phyloP scores from a whole-genome alignment of 2,113 vertebrate genomes.

The Takifugu flavidus region DNA sequence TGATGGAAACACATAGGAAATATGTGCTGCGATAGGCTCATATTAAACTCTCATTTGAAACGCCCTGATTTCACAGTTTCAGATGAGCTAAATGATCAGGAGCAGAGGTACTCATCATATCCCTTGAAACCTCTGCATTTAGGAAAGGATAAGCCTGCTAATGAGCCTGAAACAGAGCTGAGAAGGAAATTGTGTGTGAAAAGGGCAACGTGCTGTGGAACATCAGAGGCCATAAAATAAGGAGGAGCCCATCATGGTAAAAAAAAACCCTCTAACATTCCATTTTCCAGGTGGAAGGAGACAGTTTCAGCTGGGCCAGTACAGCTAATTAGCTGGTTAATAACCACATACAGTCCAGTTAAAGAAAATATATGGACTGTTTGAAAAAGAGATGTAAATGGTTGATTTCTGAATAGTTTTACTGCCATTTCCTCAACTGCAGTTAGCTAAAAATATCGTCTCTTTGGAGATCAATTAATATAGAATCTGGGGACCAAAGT shows the following conservation, averaged over 20 bases:
- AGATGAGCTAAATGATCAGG: not conserved
- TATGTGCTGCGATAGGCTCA: not conserved
- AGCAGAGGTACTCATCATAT: conserved; percentile 21
- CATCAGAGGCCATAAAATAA: conserved; percentile 52
- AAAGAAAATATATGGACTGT: conserved; percentile 25
- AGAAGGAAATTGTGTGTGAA: conserved; percentile 62
- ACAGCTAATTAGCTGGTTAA: conserved; percentile 50
- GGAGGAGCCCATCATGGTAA: conserved; percentile 47
- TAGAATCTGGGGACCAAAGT: not conserved
- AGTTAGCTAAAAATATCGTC: not conserved
- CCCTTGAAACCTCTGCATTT: conserved; percentile 31
- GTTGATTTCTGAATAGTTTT: conserved; percentile 5
- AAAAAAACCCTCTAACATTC: conserved; percentile 33
- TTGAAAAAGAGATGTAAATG: conserved; percentile 20
- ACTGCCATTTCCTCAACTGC: not conserved
- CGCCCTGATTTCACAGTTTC: not conserved
- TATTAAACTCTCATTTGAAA: not conserved
- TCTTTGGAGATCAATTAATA: conserved; percentile 3
- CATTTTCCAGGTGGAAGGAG: conserved; percentile 34
- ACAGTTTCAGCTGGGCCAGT: conserved; percentile 25
- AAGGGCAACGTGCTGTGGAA: conserved; percentile 59
- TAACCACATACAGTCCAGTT: conserved; percentile 26
- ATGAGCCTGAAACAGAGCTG: conserved; percentile 59
- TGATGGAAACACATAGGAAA: not conserved
- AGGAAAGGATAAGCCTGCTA: conserved; percentile 36